Conservation (phyloP, 2,113 vertebrate genomes). For the Siniperca chuatsi region DNA sequence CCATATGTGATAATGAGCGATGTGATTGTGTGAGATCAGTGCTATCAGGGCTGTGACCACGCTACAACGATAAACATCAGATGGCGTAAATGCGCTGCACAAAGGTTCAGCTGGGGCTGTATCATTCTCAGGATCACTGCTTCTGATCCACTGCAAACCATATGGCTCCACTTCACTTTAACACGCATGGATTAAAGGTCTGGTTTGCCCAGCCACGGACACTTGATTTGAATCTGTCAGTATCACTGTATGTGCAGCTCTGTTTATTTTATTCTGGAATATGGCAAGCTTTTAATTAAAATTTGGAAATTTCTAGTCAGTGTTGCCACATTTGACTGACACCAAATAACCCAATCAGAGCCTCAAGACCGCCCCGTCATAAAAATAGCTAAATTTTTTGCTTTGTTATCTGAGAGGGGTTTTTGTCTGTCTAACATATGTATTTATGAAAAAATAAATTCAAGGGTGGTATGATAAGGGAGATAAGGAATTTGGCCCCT, state of each 20-base stretch:
- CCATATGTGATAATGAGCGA: slow-evolving; percentile 49
- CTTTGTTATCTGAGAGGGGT: neutral
- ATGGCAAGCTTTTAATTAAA: neutral
- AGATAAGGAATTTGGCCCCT: neutral
- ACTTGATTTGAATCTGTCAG: slow-evolving; percentile 26
- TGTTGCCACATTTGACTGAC: neutral
- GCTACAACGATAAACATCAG: slow-evolving; percentile 70
- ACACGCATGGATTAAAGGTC: slow-evolving; percentile 63
- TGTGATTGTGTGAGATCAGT: slow-evolving; percentile 61
- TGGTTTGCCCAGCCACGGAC: neutral
- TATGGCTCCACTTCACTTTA: slow-evolving; percentile 71
- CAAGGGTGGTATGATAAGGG: neutral
- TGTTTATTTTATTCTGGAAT: neutral
- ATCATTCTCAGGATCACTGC: slow-evolving; percentile 73
- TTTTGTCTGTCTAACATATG: neutral
- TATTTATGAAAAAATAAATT: neutral
- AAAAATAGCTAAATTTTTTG: neutral
- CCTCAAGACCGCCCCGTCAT: too few relatives aligned
- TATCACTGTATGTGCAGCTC: neutral
- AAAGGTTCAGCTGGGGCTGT: slow-evolving; percentile 67
- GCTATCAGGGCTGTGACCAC: slow-evolving; percentile 47
- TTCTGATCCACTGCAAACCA: slow-evolving; percentile 75
- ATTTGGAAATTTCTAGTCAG: neutral
- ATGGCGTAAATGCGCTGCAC: slow-evolving; percentile 64
- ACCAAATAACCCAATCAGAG: neutral